Conservation (phyloP, 1,140 invertebrate species). For the Cylas formicarius region DNA sequence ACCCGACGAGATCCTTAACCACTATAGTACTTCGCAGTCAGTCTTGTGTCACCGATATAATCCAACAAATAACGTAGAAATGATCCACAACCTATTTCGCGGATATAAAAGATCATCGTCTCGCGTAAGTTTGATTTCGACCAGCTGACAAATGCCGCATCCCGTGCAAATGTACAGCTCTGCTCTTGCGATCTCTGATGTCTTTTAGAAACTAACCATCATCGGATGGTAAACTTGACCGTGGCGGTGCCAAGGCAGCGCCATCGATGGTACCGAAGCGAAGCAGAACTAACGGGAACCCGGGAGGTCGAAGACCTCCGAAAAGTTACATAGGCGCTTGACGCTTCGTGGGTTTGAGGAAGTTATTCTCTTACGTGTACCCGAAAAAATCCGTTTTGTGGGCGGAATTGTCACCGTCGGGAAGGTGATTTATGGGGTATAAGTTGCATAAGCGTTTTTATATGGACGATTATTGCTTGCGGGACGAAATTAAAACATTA, state of each 20-base stretch:
- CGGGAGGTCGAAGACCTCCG: constrained; percentile 39
- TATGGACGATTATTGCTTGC: too few relatives aligned
- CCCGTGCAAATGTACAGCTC: constrained; percentile 17
- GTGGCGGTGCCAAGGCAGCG: constrained; percentile 36
- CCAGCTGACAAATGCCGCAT: constrained; percentile 1
- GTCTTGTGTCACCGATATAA: too few relatives aligned
- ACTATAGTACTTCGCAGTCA: too few relatives aligned
- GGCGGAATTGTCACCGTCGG: too few relatives aligned
- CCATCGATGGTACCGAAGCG: constrained; percentile 33
- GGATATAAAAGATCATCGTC: too few relatives aligned
- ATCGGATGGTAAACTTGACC: constrained; percentile 41
- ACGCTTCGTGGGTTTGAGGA: constrained; percentile 12
- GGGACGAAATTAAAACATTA: too few relatives aligned
- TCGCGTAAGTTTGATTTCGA: constrained; percentile 4
- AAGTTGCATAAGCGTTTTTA: too few relatives aligned
- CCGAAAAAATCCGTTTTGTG: too few relatives aligned
- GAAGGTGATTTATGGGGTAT: too few relatives aligned
- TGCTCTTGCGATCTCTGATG: constrained; percentile 25
- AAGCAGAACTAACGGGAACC: constrained; percentile 38
- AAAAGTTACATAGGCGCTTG: constrained; percentile 21
- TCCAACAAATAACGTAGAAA: too few relatives aligned
- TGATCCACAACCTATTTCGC: too few relatives aligned
- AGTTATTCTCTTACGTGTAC: too few relatives aligned
- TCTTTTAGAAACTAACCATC: constrained; percentile 40
- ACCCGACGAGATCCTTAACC: background rate